These are phyloP conservation scores for Chrysolina oricalcia DNA, from an alignment of 2,888 invertebrate species.

Conservation along the genomic window DNA sequence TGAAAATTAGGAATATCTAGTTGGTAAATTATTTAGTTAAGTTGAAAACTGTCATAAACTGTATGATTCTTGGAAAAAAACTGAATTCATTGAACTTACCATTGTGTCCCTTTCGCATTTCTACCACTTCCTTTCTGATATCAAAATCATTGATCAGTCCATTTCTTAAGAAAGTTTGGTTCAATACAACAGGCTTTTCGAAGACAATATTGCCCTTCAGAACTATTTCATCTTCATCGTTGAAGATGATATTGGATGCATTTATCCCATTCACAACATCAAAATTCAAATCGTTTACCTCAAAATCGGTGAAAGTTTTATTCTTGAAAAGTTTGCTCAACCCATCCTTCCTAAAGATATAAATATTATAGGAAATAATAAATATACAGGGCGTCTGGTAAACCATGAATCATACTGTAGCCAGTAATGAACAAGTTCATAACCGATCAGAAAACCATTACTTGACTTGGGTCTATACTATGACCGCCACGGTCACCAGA, in stretches of 20 bases:
- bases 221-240: conserved; percentile 48
- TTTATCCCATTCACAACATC: conserved; percentile 61
- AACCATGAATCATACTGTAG: too few relatives aligned
- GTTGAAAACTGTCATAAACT: too few relatives aligned
- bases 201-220: conserved; percentile 63
- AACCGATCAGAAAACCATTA: too few relatives aligned
- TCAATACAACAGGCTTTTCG: conserved; percentile 53
- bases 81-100: conserved; percentile 50
- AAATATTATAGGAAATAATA: background rate
- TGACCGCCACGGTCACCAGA: too few relatives aligned
- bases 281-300: conserved; percentile 62
- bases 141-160: conserved; percentile 55
- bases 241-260: conserved; percentile 58
- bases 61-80: too few relatives aligned
- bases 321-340: conserved; percentile 56
- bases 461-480: too few relatives aligned
- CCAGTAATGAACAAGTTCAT: too few relatives aligned
- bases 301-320: conserved; percentile 64
- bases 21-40: too few relatives aligned
- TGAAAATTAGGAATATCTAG: too few relatives aligned
- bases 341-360: conserved; percentile 58
- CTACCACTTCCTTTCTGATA: conserved; percentile 57
- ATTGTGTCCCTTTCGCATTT: conserved; percentile 46
- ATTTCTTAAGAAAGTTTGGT: conserved; percentile 51
- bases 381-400: too few relatives aligned